A percentile compares a stretch with the other conserved stretches of the same genome.
Conservation (phyloP, 1,140 invertebrate species). For the Drosophila ambigua region DNA sequence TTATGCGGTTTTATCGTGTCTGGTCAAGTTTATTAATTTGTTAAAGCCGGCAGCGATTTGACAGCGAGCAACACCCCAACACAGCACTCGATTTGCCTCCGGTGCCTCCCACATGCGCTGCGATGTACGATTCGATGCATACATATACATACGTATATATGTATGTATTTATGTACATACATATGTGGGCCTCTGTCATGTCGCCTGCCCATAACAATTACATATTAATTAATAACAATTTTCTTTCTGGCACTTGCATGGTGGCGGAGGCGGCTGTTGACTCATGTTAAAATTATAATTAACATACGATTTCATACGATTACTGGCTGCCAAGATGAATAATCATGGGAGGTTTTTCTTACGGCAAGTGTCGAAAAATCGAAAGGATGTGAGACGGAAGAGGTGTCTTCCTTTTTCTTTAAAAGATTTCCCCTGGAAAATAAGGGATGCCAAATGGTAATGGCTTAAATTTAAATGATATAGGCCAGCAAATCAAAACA, state of each 20-base stretch:
- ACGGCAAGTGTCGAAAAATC: not conserved
- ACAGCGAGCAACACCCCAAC: constrained; percentile 23
- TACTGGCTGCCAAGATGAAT: not conserved
- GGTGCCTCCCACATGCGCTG: too few species aligned
- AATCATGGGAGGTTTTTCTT: not conserved
- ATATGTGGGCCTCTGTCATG: constrained; percentile 60
- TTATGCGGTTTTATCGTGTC: constrained; percentile 74
- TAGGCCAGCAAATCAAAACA: too few species aligned
- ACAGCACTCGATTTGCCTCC: not conserved
- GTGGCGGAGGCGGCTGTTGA: constrained; percentile 37
- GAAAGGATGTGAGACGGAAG: too few species aligned
- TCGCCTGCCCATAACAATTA: constrained; percentile 71
- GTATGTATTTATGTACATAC: not conserved
- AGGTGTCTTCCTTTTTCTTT: too few species aligned
- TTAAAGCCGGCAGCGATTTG: constrained; percentile 67
- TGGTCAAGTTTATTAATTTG: constrained; percentile 76
- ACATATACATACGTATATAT: not conserved
- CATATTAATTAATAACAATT: constrained; percentile 81
- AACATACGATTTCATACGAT: constrained; percentile 32
- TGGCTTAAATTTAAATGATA: too few species aligned
- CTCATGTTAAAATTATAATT: constrained; percentile 59
- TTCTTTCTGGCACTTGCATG: constrained; percentile 12
- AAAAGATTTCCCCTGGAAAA: too few species aligned
- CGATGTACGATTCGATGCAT: not conserved
- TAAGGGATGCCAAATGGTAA: too few species aligned